Percentiles rank a stretch among this genome's conserved stretches.
phyloP scores from a whole-genome alignment of 2,888 invertebrate genomes.

The Nysson spinosus region DNA sequence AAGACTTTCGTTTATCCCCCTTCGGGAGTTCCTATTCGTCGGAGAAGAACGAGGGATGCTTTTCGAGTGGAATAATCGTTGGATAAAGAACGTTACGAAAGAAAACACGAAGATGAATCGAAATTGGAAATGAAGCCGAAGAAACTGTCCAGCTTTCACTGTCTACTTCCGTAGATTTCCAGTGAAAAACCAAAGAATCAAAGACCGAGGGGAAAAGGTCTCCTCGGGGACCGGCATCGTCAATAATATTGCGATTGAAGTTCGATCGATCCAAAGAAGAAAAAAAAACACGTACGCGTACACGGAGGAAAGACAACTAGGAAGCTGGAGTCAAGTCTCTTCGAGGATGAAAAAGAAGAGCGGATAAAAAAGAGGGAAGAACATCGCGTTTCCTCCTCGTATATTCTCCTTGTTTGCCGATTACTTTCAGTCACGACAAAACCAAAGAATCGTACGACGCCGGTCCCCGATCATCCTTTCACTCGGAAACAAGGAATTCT shows the following conservation, averaged over 20 bases:
- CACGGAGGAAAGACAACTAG: background rate
- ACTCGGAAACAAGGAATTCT: conserved; percentile 1
- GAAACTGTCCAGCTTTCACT: background rate
- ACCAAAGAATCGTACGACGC: conserved; percentile 43
- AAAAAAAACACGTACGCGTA: background rate
- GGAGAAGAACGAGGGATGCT: too few relatives aligned
- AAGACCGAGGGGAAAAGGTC: conserved; percentile 25
- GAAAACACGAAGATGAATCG: background rate
- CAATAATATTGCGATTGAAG: background rate
- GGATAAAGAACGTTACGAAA: too few relatives aligned
- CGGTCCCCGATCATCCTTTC: conserved; percentile 19
- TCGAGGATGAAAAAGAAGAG: background rate
- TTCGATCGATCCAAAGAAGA: background rate
- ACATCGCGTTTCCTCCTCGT: conserved; percentile 1
- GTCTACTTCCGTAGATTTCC: conserved; percentile 1
- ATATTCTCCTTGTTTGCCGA: conserved; percentile 19
- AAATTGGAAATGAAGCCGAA: background rate
- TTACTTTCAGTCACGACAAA: conserved; percentile 23
- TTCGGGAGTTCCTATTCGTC: too few relatives aligned
- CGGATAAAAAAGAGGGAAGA: conserved; percentile 1
- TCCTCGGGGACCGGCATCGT: background rate
- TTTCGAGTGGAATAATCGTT: too few relatives aligned
- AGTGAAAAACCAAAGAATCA: conserved; percentile 51
- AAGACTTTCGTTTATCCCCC: too few relatives aligned
- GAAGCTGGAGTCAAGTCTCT: background rate